Evolutionary conservation across 2,113 vertebrate genomes (phyloP).

Genomic region (Gracilinanus agilis): DNA sequence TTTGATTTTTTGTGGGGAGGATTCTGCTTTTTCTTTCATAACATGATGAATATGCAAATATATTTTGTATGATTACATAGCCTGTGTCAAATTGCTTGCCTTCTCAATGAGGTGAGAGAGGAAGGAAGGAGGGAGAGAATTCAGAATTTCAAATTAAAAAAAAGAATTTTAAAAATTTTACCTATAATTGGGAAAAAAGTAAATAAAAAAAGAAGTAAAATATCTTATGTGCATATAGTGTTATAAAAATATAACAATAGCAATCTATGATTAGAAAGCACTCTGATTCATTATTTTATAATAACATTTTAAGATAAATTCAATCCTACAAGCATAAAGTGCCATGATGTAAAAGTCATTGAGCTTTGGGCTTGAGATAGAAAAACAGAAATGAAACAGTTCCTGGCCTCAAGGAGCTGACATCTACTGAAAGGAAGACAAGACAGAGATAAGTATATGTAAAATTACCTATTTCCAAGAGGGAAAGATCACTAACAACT

Average conservation of each 20-base stretch:
- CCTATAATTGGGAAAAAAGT: no score
- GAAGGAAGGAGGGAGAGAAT: no score
- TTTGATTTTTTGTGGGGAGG: no score
- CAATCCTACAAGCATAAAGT: not conserved
- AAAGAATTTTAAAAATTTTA: no score
- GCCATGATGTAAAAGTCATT: not conserved
- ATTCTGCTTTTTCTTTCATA: no score
- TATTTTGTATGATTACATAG: no score
- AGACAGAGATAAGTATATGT: not conserved
- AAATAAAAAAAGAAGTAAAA: not conserved
- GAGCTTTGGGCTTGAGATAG: not conserved
- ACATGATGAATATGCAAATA: no score
- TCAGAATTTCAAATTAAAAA: no score
- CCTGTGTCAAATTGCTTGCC: no score
- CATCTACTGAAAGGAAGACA: fast-evolving
- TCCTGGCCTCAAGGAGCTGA: not conserved
- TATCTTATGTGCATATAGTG: not conserved
- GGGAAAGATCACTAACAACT: not conserved
- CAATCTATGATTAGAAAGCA: not conserved
- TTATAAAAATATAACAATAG: no score
- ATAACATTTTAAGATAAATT: not conserved
- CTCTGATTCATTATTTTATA: not conserved
- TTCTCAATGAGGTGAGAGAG: no score
- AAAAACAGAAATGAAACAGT: not conserved
- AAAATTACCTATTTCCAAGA: not conserved